Percentiles rank a stretch among this genome's conserved stretches.
These are phyloP conservation scores for Gadus chalcogrammus DNA, from an alignment of 2,113 vertebrate species.

Conservation along the genomic window DNA sequence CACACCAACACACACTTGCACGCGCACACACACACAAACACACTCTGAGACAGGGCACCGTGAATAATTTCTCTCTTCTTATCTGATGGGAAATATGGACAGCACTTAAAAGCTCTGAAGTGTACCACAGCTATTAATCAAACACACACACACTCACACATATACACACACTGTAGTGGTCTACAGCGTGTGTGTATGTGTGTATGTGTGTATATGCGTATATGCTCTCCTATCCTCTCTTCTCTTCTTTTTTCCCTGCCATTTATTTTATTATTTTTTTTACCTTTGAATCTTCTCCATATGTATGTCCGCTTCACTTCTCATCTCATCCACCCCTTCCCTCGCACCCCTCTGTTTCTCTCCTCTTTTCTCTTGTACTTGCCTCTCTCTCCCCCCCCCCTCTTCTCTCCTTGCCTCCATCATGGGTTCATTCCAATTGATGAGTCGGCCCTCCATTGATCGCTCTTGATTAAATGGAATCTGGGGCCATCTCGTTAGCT, in stretches of 20 bases:
- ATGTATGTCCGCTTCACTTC: neutral
- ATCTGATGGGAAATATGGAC: constrained; percentile 65
- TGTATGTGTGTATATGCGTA: too few relatives aligned
- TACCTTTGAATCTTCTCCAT: too few relatives aligned
- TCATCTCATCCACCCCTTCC: neutral
- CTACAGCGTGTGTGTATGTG: too few relatives aligned
- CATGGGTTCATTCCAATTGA: constrained; percentile 57
- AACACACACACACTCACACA: neutral
- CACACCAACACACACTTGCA: constrained; percentile 27
- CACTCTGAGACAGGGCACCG: constrained; percentile 16
- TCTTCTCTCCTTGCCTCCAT: neutral
- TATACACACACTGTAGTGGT: too few relatives aligned
- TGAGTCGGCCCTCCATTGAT: constrained; percentile 51
- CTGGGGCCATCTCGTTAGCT: constrained; percentile 42
- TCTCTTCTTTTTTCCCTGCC: neutral
- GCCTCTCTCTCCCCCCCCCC: constrained; percentile 2
- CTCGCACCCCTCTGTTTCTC: neutral
- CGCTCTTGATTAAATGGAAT: constrained; percentile 63
- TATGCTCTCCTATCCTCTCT: constrained; percentile 11
- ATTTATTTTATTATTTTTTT: too few relatives aligned
- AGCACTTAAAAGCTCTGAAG: constrained; percentile 60
- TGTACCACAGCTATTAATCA: constrained; percentile 60
- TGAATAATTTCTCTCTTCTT: constrained; percentile 61
- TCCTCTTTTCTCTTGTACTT: neutral
- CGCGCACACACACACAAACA: constrained; percentile 22